These are phyloP conservation scores for Hesperophylax magnus DNA, from an alignment of 1,140 invertebrate genomes.

Conservation along the genomic window DNA sequence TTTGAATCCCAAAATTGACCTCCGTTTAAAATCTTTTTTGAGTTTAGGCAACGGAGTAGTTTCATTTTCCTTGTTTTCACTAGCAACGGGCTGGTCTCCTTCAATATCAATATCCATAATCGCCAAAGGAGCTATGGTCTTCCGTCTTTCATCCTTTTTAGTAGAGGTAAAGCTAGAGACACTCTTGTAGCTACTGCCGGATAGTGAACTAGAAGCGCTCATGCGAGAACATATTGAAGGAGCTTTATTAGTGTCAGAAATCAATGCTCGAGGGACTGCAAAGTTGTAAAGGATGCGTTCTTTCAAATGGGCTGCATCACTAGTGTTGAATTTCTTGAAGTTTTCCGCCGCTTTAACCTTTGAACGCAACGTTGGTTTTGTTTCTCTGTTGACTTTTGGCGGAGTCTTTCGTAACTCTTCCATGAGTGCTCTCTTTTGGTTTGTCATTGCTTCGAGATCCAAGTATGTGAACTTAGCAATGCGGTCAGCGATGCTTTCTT, in stretches of 20 bases:
- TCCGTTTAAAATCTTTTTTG: constrained; percentile 64
- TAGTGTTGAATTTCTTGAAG: constrained; percentile 35
- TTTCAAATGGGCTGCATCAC: constrained; percentile 11
- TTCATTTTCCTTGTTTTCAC: constrained; percentile 53
- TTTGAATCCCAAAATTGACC: constrained; percentile 67
- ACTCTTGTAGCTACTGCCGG: constrained; percentile 34
- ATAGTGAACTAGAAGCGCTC: constrained; percentile 27
- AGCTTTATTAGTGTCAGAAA: neutral
- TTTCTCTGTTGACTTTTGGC: constrained; percentile 55
- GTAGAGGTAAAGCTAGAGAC: neutral
- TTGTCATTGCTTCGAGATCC: constrained; percentile 62
- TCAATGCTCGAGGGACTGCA: too few relatives aligned
- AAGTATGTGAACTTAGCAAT: constrained; percentile 69
- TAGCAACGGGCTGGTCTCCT: neutral
- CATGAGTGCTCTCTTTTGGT: constrained; percentile 62
- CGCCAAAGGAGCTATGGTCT: constrained; percentile 1
- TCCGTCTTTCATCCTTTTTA: constrained; percentile 27
- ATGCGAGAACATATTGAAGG: constrained; percentile 23
- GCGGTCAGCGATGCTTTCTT: constrained; percentile 47
- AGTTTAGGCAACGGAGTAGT: constrained; percentile 39
- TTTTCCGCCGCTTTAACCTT: constrained; percentile 46
- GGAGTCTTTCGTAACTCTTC: constrained; percentile 63
- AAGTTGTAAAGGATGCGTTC: neutral
- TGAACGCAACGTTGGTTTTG: constrained; percentile 35
- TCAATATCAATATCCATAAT: constrained; percentile 30